Conservation (phyloP, 64 coral and sea anemone genomes). For the Porites australiensis region DNA sequence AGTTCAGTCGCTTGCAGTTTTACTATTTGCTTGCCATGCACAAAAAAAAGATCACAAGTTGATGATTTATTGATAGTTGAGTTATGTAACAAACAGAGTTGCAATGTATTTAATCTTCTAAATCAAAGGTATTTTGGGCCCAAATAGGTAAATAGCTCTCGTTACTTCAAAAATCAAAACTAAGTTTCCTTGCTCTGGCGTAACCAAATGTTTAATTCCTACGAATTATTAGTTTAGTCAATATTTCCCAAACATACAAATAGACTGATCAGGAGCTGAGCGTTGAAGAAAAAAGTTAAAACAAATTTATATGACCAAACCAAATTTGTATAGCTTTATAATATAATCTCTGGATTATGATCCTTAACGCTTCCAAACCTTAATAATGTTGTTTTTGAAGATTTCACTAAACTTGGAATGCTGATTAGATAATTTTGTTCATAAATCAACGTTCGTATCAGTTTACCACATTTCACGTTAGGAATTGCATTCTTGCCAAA, state of each 20-base stretch:
- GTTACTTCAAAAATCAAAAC: too few species aligned
- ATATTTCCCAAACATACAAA: background rate
- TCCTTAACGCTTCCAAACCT: slow-evolving; percentile 10
- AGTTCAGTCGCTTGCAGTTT: background rate
- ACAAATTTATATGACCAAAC: background rate
- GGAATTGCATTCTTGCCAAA: background rate
- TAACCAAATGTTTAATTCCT: too few species aligned
- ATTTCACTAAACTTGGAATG: slow-evolving; percentile 37
- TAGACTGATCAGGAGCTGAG: background rate
- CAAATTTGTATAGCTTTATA: background rate
- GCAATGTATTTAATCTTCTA: too few species aligned
- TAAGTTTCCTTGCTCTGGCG: too few species aligned
- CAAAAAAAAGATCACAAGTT: background rate
- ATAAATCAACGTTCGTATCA: slow-evolving; percentile 14
- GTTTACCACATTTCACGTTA: background rate
- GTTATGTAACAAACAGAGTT: too few species aligned
- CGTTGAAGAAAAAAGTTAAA: background rate
- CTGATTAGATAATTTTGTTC: background rate
- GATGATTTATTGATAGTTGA: too few species aligned
- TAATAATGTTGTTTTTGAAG: slow-evolving; percentile 37
- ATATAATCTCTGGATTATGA: background rate
- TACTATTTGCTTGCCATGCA: background rate
- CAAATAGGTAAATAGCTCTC: too few species aligned
- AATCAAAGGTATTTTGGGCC: too few species aligned
- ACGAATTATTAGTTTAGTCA: background rate